Evolutionary conservation across 2,888 invertebrate genomes (phyloP).

Genomic region (Apodemia hepburni): DNA sequence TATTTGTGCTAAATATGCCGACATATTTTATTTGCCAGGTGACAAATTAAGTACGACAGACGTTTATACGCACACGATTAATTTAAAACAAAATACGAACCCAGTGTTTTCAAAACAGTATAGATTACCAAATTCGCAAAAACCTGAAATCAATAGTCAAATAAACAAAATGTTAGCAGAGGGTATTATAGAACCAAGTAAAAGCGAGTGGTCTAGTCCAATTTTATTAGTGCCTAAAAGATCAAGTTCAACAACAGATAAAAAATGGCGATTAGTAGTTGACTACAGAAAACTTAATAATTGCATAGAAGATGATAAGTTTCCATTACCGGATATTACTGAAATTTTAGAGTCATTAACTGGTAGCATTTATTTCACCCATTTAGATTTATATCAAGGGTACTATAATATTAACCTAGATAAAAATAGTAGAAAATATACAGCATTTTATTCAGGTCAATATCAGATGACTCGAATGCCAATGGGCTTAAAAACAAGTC

Average conservation of each 20-base stretch:
- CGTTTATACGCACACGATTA: background rate
- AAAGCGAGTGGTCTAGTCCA: background rate
- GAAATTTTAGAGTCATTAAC: background rate
- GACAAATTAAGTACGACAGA: no score
- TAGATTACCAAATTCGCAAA: background rate
- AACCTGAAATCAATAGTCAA: constrained; percentile 1
- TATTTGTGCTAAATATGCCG: constrained; percentile 8
- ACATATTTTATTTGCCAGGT: background rate
- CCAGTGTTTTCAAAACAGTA: background rate
- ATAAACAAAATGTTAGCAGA: background rate
- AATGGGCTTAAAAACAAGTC: no score
- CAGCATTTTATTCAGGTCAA: no score
- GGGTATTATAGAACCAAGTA: background rate
- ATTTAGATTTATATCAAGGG: no score
- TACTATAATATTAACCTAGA: no score
- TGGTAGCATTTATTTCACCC: background rate
- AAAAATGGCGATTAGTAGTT: background rate
- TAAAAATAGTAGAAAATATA: no score
- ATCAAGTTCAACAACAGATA: background rate
- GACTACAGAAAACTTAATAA: background rate
- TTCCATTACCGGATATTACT: background rate
- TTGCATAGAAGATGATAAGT: background rate
- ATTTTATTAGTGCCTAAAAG: no score
- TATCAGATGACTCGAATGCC: no score
- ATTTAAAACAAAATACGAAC: constrained; percentile 5